Conservation (phyloP, 2,113 vertebrate species). For the Sinosuthora webbiana region DNA sequence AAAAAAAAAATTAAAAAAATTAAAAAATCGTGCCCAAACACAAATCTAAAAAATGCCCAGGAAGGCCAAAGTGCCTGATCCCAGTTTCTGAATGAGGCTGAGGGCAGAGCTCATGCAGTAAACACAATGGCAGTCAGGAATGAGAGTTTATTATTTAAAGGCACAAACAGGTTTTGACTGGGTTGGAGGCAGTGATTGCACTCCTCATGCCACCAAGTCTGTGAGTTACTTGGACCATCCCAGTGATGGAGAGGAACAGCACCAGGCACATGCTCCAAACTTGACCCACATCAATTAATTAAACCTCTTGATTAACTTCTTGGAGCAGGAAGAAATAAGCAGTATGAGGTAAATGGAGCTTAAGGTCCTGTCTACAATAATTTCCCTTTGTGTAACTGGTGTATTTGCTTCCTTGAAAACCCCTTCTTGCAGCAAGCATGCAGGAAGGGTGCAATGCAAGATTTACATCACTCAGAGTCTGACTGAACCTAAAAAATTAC, state of each 20-base stretch:
- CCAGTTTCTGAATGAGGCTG: background rate
- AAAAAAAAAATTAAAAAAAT: background rate
- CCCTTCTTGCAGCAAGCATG: background rate
- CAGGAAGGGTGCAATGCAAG: background rate
- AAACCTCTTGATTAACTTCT: background rate
- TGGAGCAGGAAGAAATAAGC: background rate
- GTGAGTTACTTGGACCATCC: rapidly evolving
- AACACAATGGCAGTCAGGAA: rapidly evolving
- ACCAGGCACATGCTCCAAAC: rapidly evolving
- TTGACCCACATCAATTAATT: background rate
- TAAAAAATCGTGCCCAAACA: background rate
- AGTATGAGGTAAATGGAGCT: background rate
- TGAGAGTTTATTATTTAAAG: background rate
- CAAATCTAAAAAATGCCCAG: background rate
- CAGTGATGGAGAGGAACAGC: background rate
- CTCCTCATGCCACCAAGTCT: background rate
- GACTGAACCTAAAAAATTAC: background rate
- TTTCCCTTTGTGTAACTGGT: background rate
- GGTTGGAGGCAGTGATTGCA: background rate
- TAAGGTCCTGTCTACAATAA: background rate
- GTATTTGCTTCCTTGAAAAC: background rate
- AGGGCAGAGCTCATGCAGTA: background rate
- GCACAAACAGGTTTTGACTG: rapidly evolving
- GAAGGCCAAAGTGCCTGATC: background rate
- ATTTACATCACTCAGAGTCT: background rate